Evolutionary conservation across 2,888 invertebrate genomes (phyloP).

Genomic region (Plagodis dolabraria): DNA sequence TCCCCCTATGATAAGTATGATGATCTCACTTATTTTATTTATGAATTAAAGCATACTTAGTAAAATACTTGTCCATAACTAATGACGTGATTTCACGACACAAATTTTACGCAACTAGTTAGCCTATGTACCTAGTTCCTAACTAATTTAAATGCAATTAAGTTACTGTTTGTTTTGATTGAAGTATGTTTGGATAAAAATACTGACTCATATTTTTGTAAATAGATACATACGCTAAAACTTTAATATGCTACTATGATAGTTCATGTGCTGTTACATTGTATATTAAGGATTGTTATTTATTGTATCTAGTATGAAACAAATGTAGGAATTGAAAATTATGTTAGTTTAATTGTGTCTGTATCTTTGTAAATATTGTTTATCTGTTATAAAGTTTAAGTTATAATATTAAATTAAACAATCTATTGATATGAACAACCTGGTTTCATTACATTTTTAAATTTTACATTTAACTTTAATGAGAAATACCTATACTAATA

Average conservation of each 20-base stretch:
- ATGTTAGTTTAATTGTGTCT: constrained; percentile 60
- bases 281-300: constrained; percentile 66
- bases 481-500: too few species aligned
- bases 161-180: background rate
- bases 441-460: constrained; percentile 9
- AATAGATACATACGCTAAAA: constrained; percentile 24
- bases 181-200: background rate
- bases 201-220: constrained; percentile 24
- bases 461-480: too few species aligned
- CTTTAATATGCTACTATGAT: constrained; percentile 14
- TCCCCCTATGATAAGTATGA: too few species aligned
- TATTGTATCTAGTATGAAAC: constrained; percentile 63
- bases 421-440: constrained; percentile 40
- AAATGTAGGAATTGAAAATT: constrained; percentile 53
- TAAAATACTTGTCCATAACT: too few species aligned
- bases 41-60: too few species aligned
- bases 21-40: too few species aligned
- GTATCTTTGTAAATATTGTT: constrained; percentile 74
- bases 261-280: constrained; percentile 40
- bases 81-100: too few species aligned
- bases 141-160: background rate
- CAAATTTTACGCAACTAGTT: too few species aligned
- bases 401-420: constrained; percentile 64
- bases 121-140: too few species aligned
- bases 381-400: constrained; percentile 65